A percentile compares a stretch with the other conserved stretches of the same genome.
Evolutionary conservation across 2,888 invertebrate genomes (phyloP).

Genomic region (Caenorhabditis sp.): DNA sequence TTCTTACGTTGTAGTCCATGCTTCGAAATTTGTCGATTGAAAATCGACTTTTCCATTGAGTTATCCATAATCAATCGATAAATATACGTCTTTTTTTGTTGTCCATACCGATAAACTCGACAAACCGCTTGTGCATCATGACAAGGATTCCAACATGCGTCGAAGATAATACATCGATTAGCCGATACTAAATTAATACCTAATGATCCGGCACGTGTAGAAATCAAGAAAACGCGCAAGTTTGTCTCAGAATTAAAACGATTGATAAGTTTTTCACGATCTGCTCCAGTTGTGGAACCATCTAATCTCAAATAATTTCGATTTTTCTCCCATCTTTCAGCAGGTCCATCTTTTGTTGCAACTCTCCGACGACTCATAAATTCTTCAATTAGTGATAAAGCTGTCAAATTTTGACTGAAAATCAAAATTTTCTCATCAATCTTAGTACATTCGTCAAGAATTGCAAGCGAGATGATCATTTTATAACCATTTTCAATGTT

Average conservation of each 20-base stretch:
- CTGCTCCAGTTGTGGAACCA: conserved; percentile 91
- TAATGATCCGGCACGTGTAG: conserved; percentile 77
- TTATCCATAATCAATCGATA: conserved; percentile 96
- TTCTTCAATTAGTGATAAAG: conserved; percentile 91
- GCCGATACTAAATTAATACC: conserved; percentile 94
- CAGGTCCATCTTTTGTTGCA: conserved; percentile 71
- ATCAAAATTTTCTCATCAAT: conserved; percentile 89
- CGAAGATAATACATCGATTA: conserved; percentile 94
- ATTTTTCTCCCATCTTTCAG: conserved; percentile 81
- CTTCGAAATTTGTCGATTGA: conserved; percentile 96
- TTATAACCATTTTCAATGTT: conserved; percentile 90
- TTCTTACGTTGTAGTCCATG: conserved; percentile 87
- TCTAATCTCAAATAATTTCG: conserved; percentile 89
- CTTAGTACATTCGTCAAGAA: conserved; percentile 86
- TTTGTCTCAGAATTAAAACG: conserved; percentile 90
- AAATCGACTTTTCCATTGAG: conserved; percentile 95
- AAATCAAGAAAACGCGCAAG: conserved; percentile 90
- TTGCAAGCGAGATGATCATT: conserved; percentile 89
- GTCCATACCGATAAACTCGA: conserved; percentile 85
- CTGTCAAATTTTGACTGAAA: conserved; percentile 94
- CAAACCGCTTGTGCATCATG: conserved; percentile 86
- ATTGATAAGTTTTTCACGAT: conserved; percentile 93
- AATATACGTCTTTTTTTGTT: conserved; percentile 90
- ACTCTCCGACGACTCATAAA: conserved; percentile 81
- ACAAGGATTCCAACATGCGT: conserved; percentile 99